Evolutionary conservation across 2,888 invertebrate species (phyloP), one percentile per base, ranked within the genome.

Genomic region (Cephus pygmeus): DNA sequence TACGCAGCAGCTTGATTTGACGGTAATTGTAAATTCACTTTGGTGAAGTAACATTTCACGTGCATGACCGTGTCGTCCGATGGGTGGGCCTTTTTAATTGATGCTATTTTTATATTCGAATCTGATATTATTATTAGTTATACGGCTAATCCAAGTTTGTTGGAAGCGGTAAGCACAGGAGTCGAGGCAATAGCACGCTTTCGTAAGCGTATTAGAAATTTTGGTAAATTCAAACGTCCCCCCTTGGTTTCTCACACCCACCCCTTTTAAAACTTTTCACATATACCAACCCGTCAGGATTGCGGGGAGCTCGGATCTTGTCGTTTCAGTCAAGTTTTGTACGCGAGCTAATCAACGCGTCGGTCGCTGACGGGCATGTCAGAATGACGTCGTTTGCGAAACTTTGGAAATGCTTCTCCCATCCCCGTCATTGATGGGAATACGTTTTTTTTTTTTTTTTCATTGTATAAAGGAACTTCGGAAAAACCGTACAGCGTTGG

Each of bases 331-430:
- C 71, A 23, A 71, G 71, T 34, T 71, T 31, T 9, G 33, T 34
- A 34, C 71, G 12, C 71, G 71, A 71, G 71, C 71, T 71, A 71
- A 71, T 71, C 71, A 71, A 34, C 71, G 71, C 71, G 31, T 9
- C 6, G 71, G 56, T 23, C 56, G 56, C 56, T 56, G 56, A 56
- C 56, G 23, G 56, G 56, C 56, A 23, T 56, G 56, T 23, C 56
- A 56, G 56, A 56, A 56, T 56, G 23, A 56, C 56, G 56, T 56
- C 56, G 23, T 56, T 56, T 23, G 56, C 23, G 23, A 79, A 86
- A 85, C 82, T 87, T 86, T 82, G 79, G 77, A 82, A 85, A 87
- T 85, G 85, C 85, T 87, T 86, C 86, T 84, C 85, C 84, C 87
- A 86, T 86, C 84, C 33, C 12, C 23, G 9, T 9, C 56, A 56